Percentiles rank a stretch among this genome's conserved stretches.
Evolutionary conservation across 2,888 invertebrate genomes (phyloP).

Genomic region (Sceliomorpha sp.): DNA sequence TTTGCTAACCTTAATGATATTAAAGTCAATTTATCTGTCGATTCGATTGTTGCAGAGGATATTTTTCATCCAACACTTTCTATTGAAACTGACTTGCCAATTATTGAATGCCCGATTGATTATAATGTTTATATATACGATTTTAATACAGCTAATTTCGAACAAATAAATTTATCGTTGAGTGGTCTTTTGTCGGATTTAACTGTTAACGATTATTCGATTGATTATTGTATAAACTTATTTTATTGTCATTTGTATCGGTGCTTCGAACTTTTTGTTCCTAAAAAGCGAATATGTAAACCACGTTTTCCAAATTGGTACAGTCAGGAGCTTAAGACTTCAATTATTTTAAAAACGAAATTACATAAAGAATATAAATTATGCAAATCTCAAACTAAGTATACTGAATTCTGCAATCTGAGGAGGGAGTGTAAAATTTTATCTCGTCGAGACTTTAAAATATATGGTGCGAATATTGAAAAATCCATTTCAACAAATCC

Average conservation of each 20-base stretch:
- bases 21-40: not conserved
- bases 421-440: slow-evolving; percentile 1
- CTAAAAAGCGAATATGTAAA: slow-evolving; percentile 5
- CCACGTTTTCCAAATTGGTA: not conserved
- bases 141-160: not conserved
- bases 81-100: not conserved
- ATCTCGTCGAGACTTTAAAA: slow-evolving; percentile 1
- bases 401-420: not conserved
- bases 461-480: not conserved
- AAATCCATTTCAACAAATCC: no score
- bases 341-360: slow-evolving; percentile 4
- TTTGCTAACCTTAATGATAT: not conserved
- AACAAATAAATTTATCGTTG: not conserved
- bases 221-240: not conserved
- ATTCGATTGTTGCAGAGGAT: not conserved
- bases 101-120: not conserved
- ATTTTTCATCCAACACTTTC: not conserved
- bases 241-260: slow-evolving; percentile 4
- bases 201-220: not conserved
- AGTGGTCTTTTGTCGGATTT: not conserved
- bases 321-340: slow-evolving; percentile 1
- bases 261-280: slow-evolving; percentile 5
- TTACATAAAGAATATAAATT: slow-evolving; percentile 5
- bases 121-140: not conserved
- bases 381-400: not conserved